Evolutionary conservation across 1,140 invertebrate species (phyloP).

Genomic region (Eubasilissa regina): DNA sequence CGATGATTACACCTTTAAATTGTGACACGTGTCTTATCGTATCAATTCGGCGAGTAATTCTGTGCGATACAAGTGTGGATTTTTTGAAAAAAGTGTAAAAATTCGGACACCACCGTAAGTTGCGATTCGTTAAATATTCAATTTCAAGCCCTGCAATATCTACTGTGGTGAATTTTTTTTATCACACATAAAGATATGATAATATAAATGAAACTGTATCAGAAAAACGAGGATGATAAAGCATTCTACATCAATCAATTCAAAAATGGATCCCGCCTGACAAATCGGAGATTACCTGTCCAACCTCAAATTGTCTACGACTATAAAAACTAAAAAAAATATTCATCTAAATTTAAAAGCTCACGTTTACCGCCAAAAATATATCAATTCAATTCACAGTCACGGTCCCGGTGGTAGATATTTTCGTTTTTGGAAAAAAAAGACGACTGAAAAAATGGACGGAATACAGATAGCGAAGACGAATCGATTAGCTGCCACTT

Average conservation of each 20-base stretch:
- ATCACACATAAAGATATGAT: not conserved
- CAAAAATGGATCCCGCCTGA: slow-evolving; percentile 13
- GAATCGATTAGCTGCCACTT: slow-evolving; percentile 1
- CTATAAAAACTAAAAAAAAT: not conserved
- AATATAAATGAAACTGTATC: not conserved
- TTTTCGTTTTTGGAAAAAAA: not conserved
- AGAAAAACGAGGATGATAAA: not conserved
- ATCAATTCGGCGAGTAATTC: too few relatives aligned
- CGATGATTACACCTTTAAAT: too few relatives aligned
- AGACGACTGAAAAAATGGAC: not conserved
- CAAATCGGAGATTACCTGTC: slow-evolving; percentile 22
- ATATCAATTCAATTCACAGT: not conserved
- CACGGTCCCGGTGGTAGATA: not conserved
- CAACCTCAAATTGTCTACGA: not conserved
- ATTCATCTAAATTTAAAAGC: not conserved
- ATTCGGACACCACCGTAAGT: too few relatives aligned
- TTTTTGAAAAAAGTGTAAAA: too few relatives aligned
- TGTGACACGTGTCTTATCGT: too few relatives aligned
- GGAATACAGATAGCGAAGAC: not conserved
- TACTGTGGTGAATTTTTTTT: too few relatives aligned
- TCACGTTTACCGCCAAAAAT: slow-evolving; percentile 4
- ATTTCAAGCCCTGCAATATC: too few relatives aligned
- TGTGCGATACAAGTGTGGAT: too few relatives aligned
- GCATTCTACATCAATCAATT: slow-evolving; percentile 7
- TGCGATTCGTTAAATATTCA: too few relatives aligned